phyloP scores from a whole-genome alignment of 1,140 invertebrate species.

The Drosophila erecta region DNA sequence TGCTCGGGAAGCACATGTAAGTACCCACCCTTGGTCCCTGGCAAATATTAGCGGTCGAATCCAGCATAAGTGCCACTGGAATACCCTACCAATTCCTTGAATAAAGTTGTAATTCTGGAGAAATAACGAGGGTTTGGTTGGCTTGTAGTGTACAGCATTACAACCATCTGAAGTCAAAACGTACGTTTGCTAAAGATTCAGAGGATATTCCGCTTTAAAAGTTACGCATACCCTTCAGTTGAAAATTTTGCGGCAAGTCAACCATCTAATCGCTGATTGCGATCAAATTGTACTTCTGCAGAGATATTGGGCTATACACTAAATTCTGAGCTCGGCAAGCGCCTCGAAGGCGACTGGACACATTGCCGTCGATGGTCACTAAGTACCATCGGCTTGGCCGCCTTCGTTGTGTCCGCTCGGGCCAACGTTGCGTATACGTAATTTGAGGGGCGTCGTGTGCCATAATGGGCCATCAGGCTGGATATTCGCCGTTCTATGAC shows the following conservation, averaged over 20 bases:
- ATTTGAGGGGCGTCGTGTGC: constrained; percentile 75
- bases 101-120: background rate
- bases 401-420: constrained; percentile 8
- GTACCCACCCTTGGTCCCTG: constrained; percentile 7
- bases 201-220: background rate
- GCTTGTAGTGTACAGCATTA: no score
- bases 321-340: constrained; percentile 55
- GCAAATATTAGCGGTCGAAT: constrained; percentile 7
- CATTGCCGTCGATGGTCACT: constrained; percentile 35
- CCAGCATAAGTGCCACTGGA: constrained; percentile 1
- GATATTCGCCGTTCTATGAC: constrained; percentile 43
- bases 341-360: constrained; percentile 41
- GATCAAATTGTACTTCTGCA: constrained; percentile 70
- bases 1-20: constrained; percentile 29
- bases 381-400: constrained; percentile 25
- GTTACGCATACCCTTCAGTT: background rate
- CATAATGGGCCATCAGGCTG: constrained; percentile 75
- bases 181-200: background rate
- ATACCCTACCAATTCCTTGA: background rate
- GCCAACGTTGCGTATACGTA: constrained; percentile 61
- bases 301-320: constrained; percentile 61
- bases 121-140: no score
- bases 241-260: constrained; percentile 30
- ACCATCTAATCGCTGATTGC: constrained; percentile 68
- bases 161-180: no score